These are phyloP conservation scores for Psephotus haematonotus DNA, from an alignment of 2,113 vertebrate genomes.

Conservation along the genomic window DNA sequence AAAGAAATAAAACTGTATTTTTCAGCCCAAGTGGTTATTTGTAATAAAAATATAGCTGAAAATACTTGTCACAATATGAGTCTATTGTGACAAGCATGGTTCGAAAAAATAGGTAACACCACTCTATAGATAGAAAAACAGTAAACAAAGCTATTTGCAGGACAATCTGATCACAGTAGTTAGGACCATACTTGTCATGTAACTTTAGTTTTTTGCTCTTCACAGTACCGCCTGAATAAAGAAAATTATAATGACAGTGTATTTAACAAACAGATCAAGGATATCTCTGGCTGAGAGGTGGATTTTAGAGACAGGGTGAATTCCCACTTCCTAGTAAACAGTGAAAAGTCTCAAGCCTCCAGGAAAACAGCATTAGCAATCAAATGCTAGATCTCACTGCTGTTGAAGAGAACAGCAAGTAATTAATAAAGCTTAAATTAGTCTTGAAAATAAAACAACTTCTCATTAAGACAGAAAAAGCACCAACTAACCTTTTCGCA, in stretches of 20 bases:
- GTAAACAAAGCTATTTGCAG: neutral
- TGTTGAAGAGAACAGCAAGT: neutral
- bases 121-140: neutral
- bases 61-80: neutral
- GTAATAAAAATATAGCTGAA: neutral
- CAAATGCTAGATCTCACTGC: neutral
- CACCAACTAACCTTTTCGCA: conserved; percentile 90
- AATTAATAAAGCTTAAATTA: neutral
- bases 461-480: neutral
- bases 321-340: neutral
- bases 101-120: neutral
- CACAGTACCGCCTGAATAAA: neutral
- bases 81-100: neutral
- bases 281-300: neutral
- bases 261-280: neutral
- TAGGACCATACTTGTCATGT: neutral
- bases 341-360: neutral
- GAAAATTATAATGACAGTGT: neutral
- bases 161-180: neutral
- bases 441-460: neutral
- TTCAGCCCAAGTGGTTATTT: neutral
- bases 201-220: neutral
- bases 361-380: neutral
- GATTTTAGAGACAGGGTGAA: neutral
- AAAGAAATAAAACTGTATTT: neutral